Percentiles rank a stretch among this genome's conserved stretches.
These are phyloP conservation scores for Chroicocephalus ridibundus DNA, from an alignment of 2,113 vertebrate species.

Conservation along the genomic window DNA sequence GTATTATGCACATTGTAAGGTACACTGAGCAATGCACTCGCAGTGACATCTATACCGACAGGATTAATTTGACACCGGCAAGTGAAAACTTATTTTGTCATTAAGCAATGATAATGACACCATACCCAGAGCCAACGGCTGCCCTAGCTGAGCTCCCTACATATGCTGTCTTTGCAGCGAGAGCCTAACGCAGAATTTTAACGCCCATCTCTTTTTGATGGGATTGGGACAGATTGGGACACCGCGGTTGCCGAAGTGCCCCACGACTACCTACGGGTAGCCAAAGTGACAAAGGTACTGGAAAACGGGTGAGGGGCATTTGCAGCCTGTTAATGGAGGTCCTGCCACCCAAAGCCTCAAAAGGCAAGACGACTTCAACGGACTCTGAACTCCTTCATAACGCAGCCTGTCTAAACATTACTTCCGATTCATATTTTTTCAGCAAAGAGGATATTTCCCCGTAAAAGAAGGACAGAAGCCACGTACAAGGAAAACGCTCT, in stretches of 20 bases:
- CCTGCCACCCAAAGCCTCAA: not conserved
- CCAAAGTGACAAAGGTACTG: not conserved
- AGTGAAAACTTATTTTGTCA: conserved; percentile 58
- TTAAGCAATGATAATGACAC: conserved; percentile 50
- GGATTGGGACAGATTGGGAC: not conserved
- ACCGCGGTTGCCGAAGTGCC: not conserved
- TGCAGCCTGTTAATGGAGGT: not conserved
- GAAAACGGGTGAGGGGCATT: not conserved
- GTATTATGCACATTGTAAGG: conserved; percentile 1
- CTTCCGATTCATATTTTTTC: not conserved
- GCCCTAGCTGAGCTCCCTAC: not conserved
- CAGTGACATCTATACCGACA: conserved; percentile 15
- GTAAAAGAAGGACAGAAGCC: not conserved
- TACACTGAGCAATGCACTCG: not conserved
- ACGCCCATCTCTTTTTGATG: not conserved
- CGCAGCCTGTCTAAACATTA: not conserved
- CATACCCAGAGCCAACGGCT: conserved; percentile 32
- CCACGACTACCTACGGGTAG: not conserved
- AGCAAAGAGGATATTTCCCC: not conserved
- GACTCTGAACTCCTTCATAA: not conserved
- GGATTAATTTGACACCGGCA: conserved; percentile 54
- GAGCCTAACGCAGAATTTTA: not conserved
- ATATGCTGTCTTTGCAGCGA: not conserved
- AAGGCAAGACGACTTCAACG: not conserved
- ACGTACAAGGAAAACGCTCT: not conserved